Percentiles rank a stretch among this genome's conserved stretches.
Conservation (phyloP, 2,888 invertebrate genomes). For the Luffia ferchaultella region DNA sequence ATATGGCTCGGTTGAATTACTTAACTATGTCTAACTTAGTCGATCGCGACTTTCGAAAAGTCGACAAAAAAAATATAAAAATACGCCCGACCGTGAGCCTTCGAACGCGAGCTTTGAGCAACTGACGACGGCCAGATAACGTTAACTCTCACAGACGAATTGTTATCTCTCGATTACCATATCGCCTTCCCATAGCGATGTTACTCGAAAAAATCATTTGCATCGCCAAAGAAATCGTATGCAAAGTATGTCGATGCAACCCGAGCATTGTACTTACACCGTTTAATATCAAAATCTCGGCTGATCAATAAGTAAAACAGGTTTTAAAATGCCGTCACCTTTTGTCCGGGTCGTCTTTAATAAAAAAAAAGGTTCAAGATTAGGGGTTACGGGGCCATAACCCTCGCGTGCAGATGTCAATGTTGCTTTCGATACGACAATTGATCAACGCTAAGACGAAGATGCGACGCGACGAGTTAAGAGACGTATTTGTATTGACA, state of each 20-base stretch:
- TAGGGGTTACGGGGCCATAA: constrained; percentile 38
- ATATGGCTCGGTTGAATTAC: too few relatives aligned
- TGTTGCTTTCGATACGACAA: constrained; percentile 21
- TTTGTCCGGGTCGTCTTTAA: constrained; percentile 37
- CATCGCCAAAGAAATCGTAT: constrained; percentile 44
- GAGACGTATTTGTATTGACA: background rate
- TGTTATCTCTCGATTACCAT: constrained; percentile 57
- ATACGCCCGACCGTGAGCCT: constrained; percentile 31
- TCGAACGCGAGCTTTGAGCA: constrained; percentile 57
- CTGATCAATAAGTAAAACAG: constrained; percentile 60
- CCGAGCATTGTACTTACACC: constrained; percentile 37
- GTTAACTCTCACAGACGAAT: constrained; percentile 23
- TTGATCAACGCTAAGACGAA: background rate
- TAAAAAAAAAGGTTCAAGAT: constrained; percentile 28
- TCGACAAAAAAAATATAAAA: background rate
- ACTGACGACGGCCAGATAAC: constrained; percentile 55
- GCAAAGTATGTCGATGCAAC: constrained; percentile 21
- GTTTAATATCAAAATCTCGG: constrained; percentile 43
- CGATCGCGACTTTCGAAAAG: background rate
- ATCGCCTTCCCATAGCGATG: constrained; percentile 45
- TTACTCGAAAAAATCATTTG: constrained; percentile 44
- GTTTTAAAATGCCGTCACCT: constrained; percentile 38
- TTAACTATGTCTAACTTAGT: background rate
- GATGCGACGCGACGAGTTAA: background rate
- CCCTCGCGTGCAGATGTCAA: constrained; percentile 42